Evolutionary conservation across 2,888 invertebrate species (phyloP), one percentile per base, ranked within the genome.

Genomic region (Plagiodera versicolora): DNA sequence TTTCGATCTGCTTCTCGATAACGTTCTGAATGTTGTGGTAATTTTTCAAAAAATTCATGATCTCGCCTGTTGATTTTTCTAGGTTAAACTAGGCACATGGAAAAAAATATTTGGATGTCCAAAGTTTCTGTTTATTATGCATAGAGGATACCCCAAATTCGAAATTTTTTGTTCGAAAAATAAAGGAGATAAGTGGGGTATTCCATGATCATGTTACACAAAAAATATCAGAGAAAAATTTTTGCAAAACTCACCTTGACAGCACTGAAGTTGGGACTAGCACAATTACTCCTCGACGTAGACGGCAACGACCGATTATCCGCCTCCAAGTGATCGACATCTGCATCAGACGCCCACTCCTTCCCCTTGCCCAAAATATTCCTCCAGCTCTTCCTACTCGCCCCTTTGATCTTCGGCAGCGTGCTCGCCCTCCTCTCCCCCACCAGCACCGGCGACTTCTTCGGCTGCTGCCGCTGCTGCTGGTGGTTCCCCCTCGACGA

Each of bases 281-380:
- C 67, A 55, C 75, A 75, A 64, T 77, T 78, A 59, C 77, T 76
- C 56, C 75, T 74, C 55, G 80, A 79, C 61, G 79, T 79, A 63
- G 79, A 79, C 9, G 78, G 77, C 62, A 75, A 65, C 32, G 75
- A 76, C 55, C 74, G 76, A 73, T 76, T 76, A 71, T 77, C 77
- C 55, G 67, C 63, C 44, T 70, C 67, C 3, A 39, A 14, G 39
- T 39, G 17, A 57, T 74, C 73, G 19, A 77, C 72, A 20, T 75
- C 77, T 9, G 61, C 65, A 53, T 79, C 78, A 11, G 77, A 78
- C 48, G 72, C 71, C 75, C 77, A 76, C 46, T 73, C 69, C 61
- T 77, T 77, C 17, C 79, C 77, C 58, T 76, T 77, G 45, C 78
- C 77, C 68, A 77, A 65, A 64, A 80, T 70, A 62, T 76, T 77